Base-by-base conservation (phyloP, 2,113 vertebrate species). In the Ceratotherium simum region DNA sequence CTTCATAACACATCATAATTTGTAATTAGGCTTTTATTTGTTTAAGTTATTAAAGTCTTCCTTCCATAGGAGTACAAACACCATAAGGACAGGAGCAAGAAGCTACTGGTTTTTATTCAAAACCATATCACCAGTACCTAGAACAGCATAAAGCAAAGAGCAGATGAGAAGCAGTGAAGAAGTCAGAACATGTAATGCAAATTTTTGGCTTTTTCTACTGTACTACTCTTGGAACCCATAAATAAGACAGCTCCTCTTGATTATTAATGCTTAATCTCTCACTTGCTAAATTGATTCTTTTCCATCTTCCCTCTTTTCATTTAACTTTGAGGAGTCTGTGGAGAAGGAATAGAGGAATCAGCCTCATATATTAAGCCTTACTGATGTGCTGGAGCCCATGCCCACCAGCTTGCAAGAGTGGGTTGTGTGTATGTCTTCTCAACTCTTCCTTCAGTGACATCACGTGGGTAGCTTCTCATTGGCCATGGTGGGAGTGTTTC, bases 321-420 rank as follows among this genome's bases (percentile, higher is more conserved):
- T 54, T 54, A 25, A 67, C 33, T 36, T 36, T 3, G 17, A 12
- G 6, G 25, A 54, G 62, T 9, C 10, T 2, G 5, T 21, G 20
- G 14, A 78, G 21, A 69, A 90, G 48, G 23, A 48, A 54, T 8
- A 27, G 9, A 84, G 70, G 8, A 42, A 31, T 64, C 46, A 33
- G 58, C 20, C 14, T 46, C 39, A 3, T 29, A 17, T n/a, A 4
- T 3, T 21, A 18, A 70, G 17, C 16, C 0, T 39, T 16, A 21
- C 16, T 18, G 16, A 8, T 51, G 1, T 10, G 16, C 14, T 16
- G 3, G 18, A 13, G 21, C 8, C 5, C 17, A 21, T 8, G 11
- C 73, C 73, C 17, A 9, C 27, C 8, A 18, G 17, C 33, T n/a
- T 33, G 76, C 69, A 42, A 9, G 27, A 91, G 18, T 23, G 17